Conservation (phyloP, 2,113 vertebrate genomes). For the Malaclemys terrapin region DNA sequence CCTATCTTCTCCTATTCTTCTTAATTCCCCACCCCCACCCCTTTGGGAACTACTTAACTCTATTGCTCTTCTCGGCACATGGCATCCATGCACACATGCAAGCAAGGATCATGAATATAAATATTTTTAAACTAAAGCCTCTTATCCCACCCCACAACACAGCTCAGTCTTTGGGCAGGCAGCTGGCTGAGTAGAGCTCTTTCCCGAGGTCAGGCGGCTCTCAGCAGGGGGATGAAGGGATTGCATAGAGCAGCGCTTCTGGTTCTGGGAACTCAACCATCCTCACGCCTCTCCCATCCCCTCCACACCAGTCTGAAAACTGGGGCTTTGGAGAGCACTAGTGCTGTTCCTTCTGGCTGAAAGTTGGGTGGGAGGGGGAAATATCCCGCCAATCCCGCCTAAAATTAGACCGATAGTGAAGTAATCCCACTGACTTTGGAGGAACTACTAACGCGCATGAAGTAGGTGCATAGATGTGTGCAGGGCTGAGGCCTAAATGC, state of each 20-base stretch:
- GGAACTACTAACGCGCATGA: fast-evolving
- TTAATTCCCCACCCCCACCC: background rate
- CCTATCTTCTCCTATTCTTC: background rate
- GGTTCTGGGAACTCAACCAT: background rate
- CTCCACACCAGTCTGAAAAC: background rate
- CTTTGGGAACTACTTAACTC: background rate
- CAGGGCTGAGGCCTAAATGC: fast-evolving
- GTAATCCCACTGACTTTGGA: fast-evolving
- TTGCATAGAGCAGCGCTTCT: background rate
- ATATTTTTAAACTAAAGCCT: conserved; percentile 31
- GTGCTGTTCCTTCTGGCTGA: background rate
- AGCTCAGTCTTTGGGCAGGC: too few species aligned
- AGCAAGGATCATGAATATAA: background rate
- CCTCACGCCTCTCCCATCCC: background rate
- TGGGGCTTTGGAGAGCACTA: background rate
- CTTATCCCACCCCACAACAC: too few species aligned
- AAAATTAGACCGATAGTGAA: fast-evolving
- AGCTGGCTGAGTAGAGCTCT: too few species aligned
- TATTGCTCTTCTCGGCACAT: background rate
- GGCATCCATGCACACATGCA: background rate
- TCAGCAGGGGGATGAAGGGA: background rate
- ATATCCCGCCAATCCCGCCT: fast-evolving
- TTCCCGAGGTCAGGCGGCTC: too few species aligned
- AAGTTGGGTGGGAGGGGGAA: fast-evolving
- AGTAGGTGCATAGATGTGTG: background rate